Evolutionary conservation across 1,140 invertebrate genomes (phyloP).

Genomic region (Drosophila virilis): DNA sequence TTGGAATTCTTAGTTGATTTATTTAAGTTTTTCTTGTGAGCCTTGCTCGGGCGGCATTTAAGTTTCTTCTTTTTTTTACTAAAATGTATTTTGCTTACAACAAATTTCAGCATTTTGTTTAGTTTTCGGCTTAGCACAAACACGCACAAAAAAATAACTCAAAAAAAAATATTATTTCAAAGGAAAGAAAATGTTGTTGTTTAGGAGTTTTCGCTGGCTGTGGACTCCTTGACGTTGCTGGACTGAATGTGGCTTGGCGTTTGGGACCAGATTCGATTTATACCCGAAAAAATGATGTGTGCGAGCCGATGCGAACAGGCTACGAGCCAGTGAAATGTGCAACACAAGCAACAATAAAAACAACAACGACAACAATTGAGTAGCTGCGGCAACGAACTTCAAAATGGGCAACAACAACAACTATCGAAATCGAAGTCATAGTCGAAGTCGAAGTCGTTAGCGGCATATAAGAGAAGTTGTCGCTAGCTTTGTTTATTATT

Average conservation of each 20-base stretch:
- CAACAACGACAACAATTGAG: slow-evolving; percentile 30
- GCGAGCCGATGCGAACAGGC: slow-evolving; percentile 21
- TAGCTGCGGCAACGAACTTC: slow-evolving; percentile 74
- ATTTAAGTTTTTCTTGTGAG: slow-evolving; percentile 11
- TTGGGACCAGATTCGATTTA: slow-evolving; percentile 83
- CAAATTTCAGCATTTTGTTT: slow-evolving; percentile 72
- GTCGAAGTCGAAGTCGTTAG: slow-evolving; percentile 41
- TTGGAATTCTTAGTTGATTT: background rate
- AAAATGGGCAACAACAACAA: slow-evolving; percentile 38
- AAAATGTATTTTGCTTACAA: slow-evolving; percentile 64
- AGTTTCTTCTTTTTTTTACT: slow-evolving; percentile 10
- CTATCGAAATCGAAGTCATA: slow-evolving; percentile 25
- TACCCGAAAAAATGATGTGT: slow-evolving; percentile 58
- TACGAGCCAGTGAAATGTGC: slow-evolving; percentile 63
- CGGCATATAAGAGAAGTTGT: slow-evolving; percentile 46
- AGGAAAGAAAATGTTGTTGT: slow-evolving; percentile 1
- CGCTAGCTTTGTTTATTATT: slow-evolving; percentile 28
- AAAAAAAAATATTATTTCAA: slow-evolving; percentile 5
- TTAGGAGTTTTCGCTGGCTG: slow-evolving; percentile 28
- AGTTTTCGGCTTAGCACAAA: slow-evolving; percentile 14
- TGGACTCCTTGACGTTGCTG: slow-evolving; percentile 55
- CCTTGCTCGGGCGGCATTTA: background rate
- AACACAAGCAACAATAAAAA: slow-evolving; percentile 32
- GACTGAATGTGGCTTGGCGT: slow-evolving; percentile 72
- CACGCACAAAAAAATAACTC: slow-evolving; percentile 44